Percentiles rank a stretch among this genome's conserved stretches.
phyloP scores from a whole-genome alignment of 92 coral and sea anemone genomes.

The Micromussa lordhowensis region DNA sequence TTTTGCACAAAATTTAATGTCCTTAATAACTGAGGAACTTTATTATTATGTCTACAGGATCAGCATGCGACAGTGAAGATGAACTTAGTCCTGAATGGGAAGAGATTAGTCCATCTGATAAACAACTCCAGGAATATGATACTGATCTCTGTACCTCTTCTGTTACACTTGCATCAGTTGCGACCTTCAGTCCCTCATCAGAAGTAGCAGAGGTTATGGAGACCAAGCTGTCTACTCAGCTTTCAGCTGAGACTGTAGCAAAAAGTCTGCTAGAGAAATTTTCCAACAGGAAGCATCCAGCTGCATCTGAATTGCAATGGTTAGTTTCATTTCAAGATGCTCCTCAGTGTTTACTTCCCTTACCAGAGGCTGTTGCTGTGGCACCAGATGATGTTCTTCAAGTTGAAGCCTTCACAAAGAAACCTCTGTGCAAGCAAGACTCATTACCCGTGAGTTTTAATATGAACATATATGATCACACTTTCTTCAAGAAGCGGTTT shows the following conservation, averaged over 20 bases:
- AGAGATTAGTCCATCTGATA: conserved; percentile 55
- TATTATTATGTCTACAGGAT: conserved; percentile 10
- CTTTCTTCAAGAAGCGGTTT: not conserved
- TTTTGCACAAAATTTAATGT: no score
- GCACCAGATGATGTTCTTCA: conserved; percentile 91
- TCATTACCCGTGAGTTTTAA: conserved; percentile 69
- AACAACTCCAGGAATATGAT: conserved; percentile 24
- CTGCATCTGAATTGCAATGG: conserved; percentile 97
- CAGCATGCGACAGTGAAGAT: conserved; percentile 32
- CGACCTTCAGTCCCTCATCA: not conserved
- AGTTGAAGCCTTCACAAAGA: conserved; percentile 11
- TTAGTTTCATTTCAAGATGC: conserved; percentile 93
- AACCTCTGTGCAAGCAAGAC: conserved; percentile 24
- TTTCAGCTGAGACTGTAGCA: conserved; percentile 97
- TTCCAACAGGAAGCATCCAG: conserved; percentile 86
- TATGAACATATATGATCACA: not conserved
- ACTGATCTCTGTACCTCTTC: conserved; percentile 55
- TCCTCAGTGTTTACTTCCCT: conserved; percentile 91
- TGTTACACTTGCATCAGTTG: conserved; percentile 60
- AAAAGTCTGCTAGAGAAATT: conserved; percentile 89
- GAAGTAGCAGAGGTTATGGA: conserved; percentile 38
- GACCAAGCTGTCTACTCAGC: conserved; percentile 74
- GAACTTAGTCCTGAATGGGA: conserved; percentile 85
- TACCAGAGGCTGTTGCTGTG: conserved; percentile 88
- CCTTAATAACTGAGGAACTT: not conserved